Base-by-base conservation (phyloP, 2,888 invertebrate species). In the Sesia bembeciformis region DNA sequence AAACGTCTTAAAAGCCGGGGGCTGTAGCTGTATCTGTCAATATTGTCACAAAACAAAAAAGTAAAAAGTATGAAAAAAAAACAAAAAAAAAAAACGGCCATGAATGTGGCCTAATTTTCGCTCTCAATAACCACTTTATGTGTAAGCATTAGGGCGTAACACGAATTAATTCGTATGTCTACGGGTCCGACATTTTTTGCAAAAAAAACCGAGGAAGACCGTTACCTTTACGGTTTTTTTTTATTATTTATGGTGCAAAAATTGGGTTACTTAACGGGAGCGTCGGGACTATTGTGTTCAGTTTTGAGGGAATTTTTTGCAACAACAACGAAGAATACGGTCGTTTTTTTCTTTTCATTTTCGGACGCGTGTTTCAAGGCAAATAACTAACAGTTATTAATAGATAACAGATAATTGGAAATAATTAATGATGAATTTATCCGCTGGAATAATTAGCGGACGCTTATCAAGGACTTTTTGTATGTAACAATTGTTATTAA, bases 211-310 rank as follows among this genome's bases (percentile, higher is more conserved):
- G 57, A 56, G 63, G 68, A 80, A 78, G 83, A 78, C 87, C 87
- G 86, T 86, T 86, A 83, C 63, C 80, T 81, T 80, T 83, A 74
- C 71, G 81, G 81, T 82, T 81, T 85, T 80, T 75, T 65, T 63
- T 68, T 78, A 72, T 84, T 88, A 89, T 85, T 84, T 86, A 87
- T 83, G 86, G 88, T 82, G 86, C 74, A 84, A 86, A 86, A 88
- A 89, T 89, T 89, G 85, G 89, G 88, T 88, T 87, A 88, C 89
- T 89, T 88, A 88, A 80, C 86, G 87, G 86, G 79, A 85, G 84
- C 84, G 58, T 49, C 7, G 65, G 65, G 62, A 54, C 79, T 64
- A 80, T 88, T 89, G 85, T 85, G 70, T 65, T 58, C 49, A 62
- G 62, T 69, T 64, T 74, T 75, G 64, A 67, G 75, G 76, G 77